Conservation (phyloP, 1,140 invertebrate genomes). For the Pseudobourletiella spinata region DNA sequence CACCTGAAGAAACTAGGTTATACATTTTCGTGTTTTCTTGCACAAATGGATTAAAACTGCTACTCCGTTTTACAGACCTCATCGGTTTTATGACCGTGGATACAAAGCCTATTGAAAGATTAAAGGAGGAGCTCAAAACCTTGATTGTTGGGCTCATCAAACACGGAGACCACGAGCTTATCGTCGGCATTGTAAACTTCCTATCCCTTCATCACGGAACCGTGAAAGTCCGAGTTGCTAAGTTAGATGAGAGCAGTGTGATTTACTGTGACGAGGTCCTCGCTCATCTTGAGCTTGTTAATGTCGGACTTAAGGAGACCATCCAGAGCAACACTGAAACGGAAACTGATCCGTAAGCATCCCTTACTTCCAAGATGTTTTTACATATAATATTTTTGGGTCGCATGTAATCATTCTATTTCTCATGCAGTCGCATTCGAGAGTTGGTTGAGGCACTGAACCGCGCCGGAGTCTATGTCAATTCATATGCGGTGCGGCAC, state of each 20-base stretch:
- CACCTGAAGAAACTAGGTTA: too few species aligned
- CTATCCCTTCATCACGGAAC: background rate
- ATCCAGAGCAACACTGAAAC: background rate
- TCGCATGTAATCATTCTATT: constrained; percentile 7
- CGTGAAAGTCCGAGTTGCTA: background rate
- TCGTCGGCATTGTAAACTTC: background rate
- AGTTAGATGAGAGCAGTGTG: too few species aligned
- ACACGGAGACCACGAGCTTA: constrained; percentile 23
- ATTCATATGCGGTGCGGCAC: constrained; percentile 22
- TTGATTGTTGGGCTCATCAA: background rate
- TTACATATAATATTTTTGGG: background rate
- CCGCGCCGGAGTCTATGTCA: constrained; percentile 12
- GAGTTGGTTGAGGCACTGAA: constrained; percentile 13
- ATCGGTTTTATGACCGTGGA: background rate
- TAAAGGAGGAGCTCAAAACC: background rate
- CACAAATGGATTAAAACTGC: background rate
- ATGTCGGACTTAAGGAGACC: background rate
- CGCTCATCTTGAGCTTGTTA: background rate
- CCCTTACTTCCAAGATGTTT: background rate
- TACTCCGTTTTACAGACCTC: background rate
- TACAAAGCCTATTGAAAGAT: background rate
- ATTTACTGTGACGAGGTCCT: background rate
- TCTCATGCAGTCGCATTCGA: background rate
- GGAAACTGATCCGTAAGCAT: constrained; percentile 16
- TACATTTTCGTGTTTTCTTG: background rate